Conservation (phyloP, 1,140 invertebrate genomes). For the Sesamia nonagrioides region DNA sequence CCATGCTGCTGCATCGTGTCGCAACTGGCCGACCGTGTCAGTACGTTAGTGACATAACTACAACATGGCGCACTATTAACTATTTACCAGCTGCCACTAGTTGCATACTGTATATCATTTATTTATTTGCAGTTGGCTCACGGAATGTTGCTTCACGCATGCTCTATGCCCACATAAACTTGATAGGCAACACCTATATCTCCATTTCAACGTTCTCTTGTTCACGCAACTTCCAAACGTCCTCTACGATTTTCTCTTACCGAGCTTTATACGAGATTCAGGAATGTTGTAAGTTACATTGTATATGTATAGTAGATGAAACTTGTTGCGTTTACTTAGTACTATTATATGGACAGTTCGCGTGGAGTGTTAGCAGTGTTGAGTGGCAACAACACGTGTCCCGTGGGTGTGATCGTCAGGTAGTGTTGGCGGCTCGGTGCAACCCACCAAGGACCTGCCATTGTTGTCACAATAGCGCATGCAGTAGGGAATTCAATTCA, state of each 20-base stretch:
- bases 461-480: not conserved
- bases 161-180: no score
- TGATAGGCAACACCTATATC: no score
- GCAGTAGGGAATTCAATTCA: not conserved
- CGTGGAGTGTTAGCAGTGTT: not conserved
- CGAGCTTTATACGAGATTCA: no score
- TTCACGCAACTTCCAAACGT: no score
- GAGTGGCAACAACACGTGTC: not conserved
- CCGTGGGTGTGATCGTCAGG: not conserved
- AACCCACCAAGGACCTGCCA: not conserved
- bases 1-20: not conserved
- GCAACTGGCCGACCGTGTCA: not conserved
- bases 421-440: not conserved
- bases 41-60: not conserved
- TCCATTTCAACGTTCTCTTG: no score
- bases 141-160: no score
- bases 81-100: not conserved
- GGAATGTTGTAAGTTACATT: no score
- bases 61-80: not conserved
- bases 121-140: no score
- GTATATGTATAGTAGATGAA: no score
- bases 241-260: no score
- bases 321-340: not conserved
- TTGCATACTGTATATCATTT: not conserved
- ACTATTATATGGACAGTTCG: not conserved